phyloP scores from a whole-genome alignment of 2,888 invertebrate genomes.

The Sesia apiformis region DNA sequence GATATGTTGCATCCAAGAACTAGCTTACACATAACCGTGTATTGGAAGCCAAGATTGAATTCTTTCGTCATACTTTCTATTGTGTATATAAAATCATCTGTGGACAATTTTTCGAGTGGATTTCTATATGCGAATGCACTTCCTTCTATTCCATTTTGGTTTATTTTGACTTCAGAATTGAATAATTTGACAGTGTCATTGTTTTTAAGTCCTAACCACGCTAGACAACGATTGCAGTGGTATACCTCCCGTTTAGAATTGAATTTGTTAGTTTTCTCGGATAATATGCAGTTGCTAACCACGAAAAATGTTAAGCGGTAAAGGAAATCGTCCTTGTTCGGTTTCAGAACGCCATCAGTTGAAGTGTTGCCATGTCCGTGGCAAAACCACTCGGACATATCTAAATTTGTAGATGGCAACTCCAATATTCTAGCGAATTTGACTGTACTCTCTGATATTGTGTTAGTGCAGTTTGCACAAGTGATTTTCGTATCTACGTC shows the following conservation, averaged over 20 bases:
- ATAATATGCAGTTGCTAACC: slow-evolving; percentile 47
- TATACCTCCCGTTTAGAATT: slow-evolving; percentile 56
- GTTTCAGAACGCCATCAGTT: slow-evolving; percentile 39
- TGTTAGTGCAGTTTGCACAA: slow-evolving; percentile 56
- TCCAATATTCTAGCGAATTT: slow-evolving; percentile 76
- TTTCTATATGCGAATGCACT: slow-evolving; percentile 37
- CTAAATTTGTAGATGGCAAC: slow-evolving; percentile 74
- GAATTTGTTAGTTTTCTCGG: slow-evolving; percentile 57
- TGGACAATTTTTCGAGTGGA: slow-evolving; percentile 27
- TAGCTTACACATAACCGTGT: slow-evolving; percentile 71
- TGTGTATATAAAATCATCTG: slow-evolving; percentile 69
- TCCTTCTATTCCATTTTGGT: slow-evolving; percentile 26
- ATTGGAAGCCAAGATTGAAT: slow-evolving; percentile 58
- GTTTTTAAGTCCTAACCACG: slow-evolving; percentile 71
- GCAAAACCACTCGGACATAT: slow-evolving; percentile 80
- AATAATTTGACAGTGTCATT: slow-evolving; percentile 68
- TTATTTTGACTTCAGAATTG: slow-evolving; percentile 71
- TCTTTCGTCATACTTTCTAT: slow-evolving; percentile 67
- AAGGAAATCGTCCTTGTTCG: slow-evolving; percentile 71
- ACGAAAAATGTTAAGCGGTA: slow-evolving; percentile 74
- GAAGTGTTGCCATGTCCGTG: slow-evolving; percentile 48
- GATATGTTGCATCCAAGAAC: slow-evolving; percentile 65
- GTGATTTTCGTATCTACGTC: slow-evolving; percentile 41
- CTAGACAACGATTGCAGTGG: slow-evolving; percentile 73
- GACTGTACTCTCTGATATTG: slow-evolving; percentile 54